Conservation (phyloP, 1,140 invertebrate species). For the Hylaeus volcanicus region DNA sequence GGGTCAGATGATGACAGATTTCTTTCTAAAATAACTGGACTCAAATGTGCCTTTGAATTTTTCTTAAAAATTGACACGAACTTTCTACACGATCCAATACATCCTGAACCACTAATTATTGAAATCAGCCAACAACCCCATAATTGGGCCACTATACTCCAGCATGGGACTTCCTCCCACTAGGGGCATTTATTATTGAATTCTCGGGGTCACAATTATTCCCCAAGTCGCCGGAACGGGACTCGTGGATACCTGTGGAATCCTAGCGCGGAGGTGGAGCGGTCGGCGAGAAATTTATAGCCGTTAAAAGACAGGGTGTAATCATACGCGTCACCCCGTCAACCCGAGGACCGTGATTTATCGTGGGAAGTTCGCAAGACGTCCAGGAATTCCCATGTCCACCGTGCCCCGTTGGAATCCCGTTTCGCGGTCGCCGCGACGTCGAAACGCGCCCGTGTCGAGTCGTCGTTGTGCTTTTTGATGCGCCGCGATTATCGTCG, state of each 20-base stretch:
- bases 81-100: too few species aligned
- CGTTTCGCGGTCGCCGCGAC: neutral
- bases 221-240: slow-evolving; percentile 44
- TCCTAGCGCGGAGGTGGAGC: slow-evolving; percentile 55
- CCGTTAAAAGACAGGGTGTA: slow-evolving; percentile 77
- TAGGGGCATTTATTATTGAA: slow-evolving; percentile 39
- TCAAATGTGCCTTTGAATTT: too few species aligned
- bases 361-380: slow-evolving; percentile 76
- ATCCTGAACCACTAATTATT: too few species aligned
- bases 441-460: too few species aligned
- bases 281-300: slow-evolving; percentile 75
- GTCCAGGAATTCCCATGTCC: slow-evolving; percentile 59
- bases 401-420: slow-evolving; percentile 11
- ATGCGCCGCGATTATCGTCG: neutral
- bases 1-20: too few species aligned
- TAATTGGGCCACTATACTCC: too few species aligned
- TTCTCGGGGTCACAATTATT: slow-evolving; percentile 58
- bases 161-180: too few species aligned
- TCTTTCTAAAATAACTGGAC: too few species aligned
- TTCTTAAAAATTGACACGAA: too few species aligned
- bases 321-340: slow-evolving; percentile 79
- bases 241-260: slow-evolving; percentile 64
- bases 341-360: slow-evolving; percentile 77
- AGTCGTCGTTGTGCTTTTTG: neutral
- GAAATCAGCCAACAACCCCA: too few species aligned